These are phyloP conservation scores for Cryptosula pallasiana DNA, from an alignment of 2,888 invertebrate species.

Conservation along the genomic window DNA sequence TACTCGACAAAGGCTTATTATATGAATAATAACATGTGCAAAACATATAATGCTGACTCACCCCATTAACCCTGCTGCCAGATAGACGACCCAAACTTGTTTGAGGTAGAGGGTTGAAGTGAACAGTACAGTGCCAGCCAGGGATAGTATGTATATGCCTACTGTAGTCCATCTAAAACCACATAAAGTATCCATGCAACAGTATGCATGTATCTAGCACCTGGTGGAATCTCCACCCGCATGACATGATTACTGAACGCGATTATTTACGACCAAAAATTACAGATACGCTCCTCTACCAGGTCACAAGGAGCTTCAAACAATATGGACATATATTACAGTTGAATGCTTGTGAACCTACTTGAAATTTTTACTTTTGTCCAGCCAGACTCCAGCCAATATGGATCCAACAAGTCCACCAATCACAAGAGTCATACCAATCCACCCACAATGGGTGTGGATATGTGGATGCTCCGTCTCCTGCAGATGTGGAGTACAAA, in stretches of 20 bases:
- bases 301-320: too few species aligned
- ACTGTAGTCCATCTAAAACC: slow-evolving; percentile 82
- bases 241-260: too few species aligned
- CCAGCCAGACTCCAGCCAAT: slow-evolving; percentile 79
- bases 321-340: too few species aligned
- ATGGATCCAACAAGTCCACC: slow-evolving; percentile 92
- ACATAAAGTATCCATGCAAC: too few species aligned
- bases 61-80: slow-evolving; percentile 82
- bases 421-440: slow-evolving; percentile 83
- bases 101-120: slow-evolving; percentile 78
- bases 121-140: slow-evolving; percentile 85
- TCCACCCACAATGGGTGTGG: slow-evolving; percentile 72
- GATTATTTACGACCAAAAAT: too few species aligned
- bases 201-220: too few species aligned
- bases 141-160: slow-evolving; percentile 79
- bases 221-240: too few species aligned
- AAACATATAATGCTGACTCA: slow-evolving; percentile 51
- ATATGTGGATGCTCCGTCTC: neutral
- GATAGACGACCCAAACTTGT: slow-evolving; percentile 74
- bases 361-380: slow-evolving; percentile 91
- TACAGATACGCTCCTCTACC: too few species aligned
- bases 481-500: too few species aligned
- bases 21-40: too few species aligned
- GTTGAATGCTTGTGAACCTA: too few species aligned
- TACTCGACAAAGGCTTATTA: too few species aligned